Conservation (phyloP, 53 echinoderm and acorn worm genomes). For the Temnopleurus reevesii region DNA sequence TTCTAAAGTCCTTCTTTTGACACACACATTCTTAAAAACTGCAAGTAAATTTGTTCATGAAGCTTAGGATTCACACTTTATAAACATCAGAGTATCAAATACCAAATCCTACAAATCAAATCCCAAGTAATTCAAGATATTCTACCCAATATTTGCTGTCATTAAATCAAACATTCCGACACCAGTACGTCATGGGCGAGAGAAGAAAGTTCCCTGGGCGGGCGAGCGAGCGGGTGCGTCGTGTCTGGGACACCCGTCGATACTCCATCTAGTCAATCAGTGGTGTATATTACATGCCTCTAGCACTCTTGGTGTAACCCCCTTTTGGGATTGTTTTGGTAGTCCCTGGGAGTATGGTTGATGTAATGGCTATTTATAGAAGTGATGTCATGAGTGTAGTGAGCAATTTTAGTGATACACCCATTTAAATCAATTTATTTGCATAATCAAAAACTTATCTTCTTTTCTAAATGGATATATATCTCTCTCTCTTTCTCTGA, state of each 20-base stretch:
- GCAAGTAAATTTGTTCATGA: too few relatives aligned
- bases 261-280: conserved; percentile 2
- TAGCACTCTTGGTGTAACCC: too few relatives aligned
- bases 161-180: neutral
- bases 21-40: too few relatives aligned
- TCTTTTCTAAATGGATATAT: too few relatives aligned
- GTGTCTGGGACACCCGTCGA: conserved; percentile 9
- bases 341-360: conserved; percentile 10
- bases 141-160: neutral
- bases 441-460: too few relatives aligned
- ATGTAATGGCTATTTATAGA: neutral
- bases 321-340: neutral
- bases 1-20: too few relatives aligned
- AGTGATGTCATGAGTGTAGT: neutral
- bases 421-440: too few relatives aligned
- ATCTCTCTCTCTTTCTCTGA: too few relatives aligned
- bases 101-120: neutral
- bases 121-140: too few relatives aligned
- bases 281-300: neutral
- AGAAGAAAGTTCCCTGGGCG: neutral
- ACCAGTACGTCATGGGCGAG: neutral
- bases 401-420: too few relatives aligned
- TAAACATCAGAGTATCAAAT: neutral
- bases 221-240: too few relatives aligned
- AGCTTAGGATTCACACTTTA: too few relatives aligned